Base-by-base conservation (phyloP, 2,113 vertebrate genomes). In the Oceanites oceanicus region DNA sequence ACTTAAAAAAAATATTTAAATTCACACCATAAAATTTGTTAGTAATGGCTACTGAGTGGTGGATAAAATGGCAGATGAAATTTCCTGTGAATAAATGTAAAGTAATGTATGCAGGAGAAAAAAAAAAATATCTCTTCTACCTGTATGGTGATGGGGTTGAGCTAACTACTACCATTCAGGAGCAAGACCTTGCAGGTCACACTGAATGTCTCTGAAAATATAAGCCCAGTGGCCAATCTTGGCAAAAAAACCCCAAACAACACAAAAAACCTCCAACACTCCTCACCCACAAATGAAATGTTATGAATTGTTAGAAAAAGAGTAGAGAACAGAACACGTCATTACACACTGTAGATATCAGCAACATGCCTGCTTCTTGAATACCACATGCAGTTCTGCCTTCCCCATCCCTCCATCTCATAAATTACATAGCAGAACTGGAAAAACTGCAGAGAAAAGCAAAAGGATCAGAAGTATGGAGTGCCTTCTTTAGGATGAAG, bases 361-460 rank as follows among this genome's bases (percentile, higher is more conserved):
- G 83, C 68, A 88, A 92, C 58, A 59, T 86, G 91, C 66, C 82
- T 58, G 66, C 17, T 53, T 71, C 66, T 72, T 53, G 52, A 66
- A 72, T 42, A 83, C 16, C 71, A 66, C 45, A 32, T 88, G 91
- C 66, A 94, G 70, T 86, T 94, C 75, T 92, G 62, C 19, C n/a
- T 92, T 95, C 66, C 93, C 93, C 91, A 88, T 88, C 91, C 73
- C 85, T 93, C 65, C 50, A 92, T 56, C 49, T 88, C 66, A 90
- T 70, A 85, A 85, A 88, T 82, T 88, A 82, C 11, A 88, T 42
- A 96, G 80, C 65, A 94, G 82, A 90, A 95, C 47, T 55, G 66
- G 88, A 90, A 82, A 82, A 90, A 93, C 56, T 74, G 78, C 86
- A 95, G 75, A 86, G 86, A 86, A 94, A 95, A 94, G 89, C 52